Percentiles rank a stretch among this genome's conserved stretches.
These are phyloP conservation scores for Pampus argenteus DNA, from an alignment of 2,797 vertebrate species.

Conservation along the genomic window DNA sequence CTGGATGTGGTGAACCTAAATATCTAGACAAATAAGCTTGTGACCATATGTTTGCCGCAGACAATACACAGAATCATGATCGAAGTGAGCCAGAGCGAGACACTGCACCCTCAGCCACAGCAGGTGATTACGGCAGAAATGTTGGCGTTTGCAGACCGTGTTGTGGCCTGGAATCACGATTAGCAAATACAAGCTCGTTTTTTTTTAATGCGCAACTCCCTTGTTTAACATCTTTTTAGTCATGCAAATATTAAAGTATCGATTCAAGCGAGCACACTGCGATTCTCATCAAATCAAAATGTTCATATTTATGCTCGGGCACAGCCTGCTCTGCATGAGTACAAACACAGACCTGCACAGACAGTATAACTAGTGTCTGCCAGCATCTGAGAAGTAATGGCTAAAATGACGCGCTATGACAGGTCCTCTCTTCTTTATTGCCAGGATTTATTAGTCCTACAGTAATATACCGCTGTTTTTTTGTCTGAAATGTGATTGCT, in stretches of 20 bases:
- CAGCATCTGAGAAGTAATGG: slow-evolving; percentile 54
- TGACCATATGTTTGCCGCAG: slow-evolving; percentile 23
- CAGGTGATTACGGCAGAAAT: slow-evolving; percentile 6
- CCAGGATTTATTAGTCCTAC: slow-evolving; percentile 53
- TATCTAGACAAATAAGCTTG: slow-evolving; percentile 19
- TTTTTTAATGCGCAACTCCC: slow-evolving; percentile 16
- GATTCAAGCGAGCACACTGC: slow-evolving; percentile 3
- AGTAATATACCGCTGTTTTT: slow-evolving; percentile 23
- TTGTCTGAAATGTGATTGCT: slow-evolving; percentile 37
- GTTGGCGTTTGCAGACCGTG: slow-evolving; percentile 4
- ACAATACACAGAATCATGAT: slow-evolving; percentile 16
- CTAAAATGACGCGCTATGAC: slow-evolving; percentile 48
- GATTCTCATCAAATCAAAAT: slow-evolving; percentile 50
- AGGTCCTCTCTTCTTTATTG: slow-evolving; percentile 48
- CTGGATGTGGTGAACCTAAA: slow-evolving; percentile 21
- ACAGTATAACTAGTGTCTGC: slow-evolving; percentile 40
- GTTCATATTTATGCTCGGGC: slow-evolving; percentile 54
- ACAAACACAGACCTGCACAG: slow-evolving; percentile 45
- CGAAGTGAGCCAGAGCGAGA: slow-evolving; percentile 3
- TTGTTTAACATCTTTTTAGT: slow-evolving; percentile 21
- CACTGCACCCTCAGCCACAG: background rate
- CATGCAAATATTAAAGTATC: slow-evolving; percentile 11
- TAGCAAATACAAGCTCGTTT: no score
- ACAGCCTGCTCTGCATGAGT: slow-evolving; percentile 48
- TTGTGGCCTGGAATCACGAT: slow-evolving; percentile 37